phyloP scores from a whole-genome alignment of 2,113 vertebrate species.

The Brevimyrus niger region DNA sequence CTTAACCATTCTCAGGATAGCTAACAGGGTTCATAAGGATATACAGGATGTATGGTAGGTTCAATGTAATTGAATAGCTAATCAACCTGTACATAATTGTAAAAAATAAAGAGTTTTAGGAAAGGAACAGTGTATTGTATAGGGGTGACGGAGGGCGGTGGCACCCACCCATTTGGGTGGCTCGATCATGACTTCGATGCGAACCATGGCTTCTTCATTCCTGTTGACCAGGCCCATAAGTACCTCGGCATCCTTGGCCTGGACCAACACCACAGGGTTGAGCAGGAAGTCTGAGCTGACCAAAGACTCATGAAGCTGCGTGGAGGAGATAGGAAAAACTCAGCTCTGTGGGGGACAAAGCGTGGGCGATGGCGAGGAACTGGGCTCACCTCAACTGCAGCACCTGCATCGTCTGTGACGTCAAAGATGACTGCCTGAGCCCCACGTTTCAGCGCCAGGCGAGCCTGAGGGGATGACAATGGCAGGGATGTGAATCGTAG shows the following conservation, averaged over 20 bases:
- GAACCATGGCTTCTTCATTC: constrained; percentile 85
- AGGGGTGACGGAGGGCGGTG: not conserved
- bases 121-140: not conserved
- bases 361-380: not conserved
- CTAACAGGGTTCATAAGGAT: not conserved
- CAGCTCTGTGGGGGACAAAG: not conserved
- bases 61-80: not conserved
- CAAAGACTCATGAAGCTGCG: constrained; percentile 58
- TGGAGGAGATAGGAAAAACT: not conserved
- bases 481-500: not conserved
- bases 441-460: constrained; percentile 83
- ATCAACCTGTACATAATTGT: not conserved
- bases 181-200: constrained; percentile 78
- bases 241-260: constrained; percentile 69
- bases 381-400: constrained; percentile 75
- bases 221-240: constrained; percentile 94
- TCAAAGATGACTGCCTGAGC: constrained; percentile 93
- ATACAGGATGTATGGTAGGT: not conserved
- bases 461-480: constrained; percentile 64
- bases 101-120: not conserved
- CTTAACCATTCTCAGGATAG: not conserved
- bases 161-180: constrained; percentile 69
- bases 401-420: constrained; percentile 77
- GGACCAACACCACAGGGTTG: constrained; percentile 83
- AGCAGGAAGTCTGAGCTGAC: constrained; percentile 67